phyloP scores from a whole-genome alignment of 2,888 invertebrate species.

The Cryptus viduatorius region DNA sequence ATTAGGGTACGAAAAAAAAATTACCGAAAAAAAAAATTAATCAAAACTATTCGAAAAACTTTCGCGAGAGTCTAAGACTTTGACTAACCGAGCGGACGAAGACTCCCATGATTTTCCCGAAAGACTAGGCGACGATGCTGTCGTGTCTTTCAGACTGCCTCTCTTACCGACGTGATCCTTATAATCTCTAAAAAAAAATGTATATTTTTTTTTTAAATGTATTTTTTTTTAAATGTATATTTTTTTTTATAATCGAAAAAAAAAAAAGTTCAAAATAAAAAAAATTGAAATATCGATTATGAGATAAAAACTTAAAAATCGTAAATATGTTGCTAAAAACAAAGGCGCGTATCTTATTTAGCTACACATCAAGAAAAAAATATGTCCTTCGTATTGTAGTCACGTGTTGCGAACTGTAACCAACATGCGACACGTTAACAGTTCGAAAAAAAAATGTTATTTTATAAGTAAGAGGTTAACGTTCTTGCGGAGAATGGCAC shows the following conservation, averaged over 20 bases:
- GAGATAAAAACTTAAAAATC: no score
- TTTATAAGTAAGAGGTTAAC: background rate
- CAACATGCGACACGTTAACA: background rate
- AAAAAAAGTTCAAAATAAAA: background rate
- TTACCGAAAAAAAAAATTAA: background rate
- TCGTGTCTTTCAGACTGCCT: slow-evolving; percentile 87
- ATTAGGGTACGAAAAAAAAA: background rate
- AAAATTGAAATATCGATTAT: no score
- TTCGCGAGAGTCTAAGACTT: slow-evolving; percentile 3
- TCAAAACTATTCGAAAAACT: background rate
- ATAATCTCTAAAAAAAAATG: slow-evolving; percentile 89
- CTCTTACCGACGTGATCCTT: slow-evolving; percentile 94
- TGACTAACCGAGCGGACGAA: slow-evolving; percentile 74
- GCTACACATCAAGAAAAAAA: background rate
- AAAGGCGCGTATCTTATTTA: no score
- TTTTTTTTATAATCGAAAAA: background rate
- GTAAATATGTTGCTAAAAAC: no score
- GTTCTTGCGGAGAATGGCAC: background rate
- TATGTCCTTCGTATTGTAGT: background rate
- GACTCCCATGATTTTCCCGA: slow-evolving; percentile 85
- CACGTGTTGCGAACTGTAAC: background rate
- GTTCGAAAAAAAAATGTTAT: background rate
- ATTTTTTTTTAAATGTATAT: slow-evolving; percentile 8
- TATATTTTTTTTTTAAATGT: background rate
- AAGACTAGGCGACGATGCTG: slow-evolving; percentile 93